Evolutionary conservation across 2,797 vertebrate species (phyloP), one percentile per base, ranked within the genome.

Genomic region (Gymnoscopelus braueri): DNA sequence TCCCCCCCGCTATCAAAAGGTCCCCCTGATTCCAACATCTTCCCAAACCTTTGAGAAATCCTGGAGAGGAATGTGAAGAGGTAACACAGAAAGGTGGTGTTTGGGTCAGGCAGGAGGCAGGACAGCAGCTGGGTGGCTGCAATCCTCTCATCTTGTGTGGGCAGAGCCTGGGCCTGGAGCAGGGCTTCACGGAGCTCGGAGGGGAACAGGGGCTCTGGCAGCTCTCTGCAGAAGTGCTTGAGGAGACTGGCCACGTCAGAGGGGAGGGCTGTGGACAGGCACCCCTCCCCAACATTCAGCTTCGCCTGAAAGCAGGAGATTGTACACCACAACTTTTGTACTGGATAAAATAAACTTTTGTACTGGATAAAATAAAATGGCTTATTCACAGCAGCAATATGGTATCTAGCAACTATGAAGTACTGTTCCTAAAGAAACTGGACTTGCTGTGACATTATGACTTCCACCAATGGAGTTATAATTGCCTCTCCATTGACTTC

Each of bases 211-310:
- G 95, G 95, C 59, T 96, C 94, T 12, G 95, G 96, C 44, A 97
- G 79, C 79, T 97, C 96, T 78, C 96, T 91, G 72, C 95, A 97
- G 82, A 98, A 97, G 88, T 95, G 95, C 61, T 98, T 98, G 65
- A 98, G 81, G 63, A 97, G 94, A n/a, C 95, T 95, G 15, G 95
- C 95, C 53, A 95, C 89, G 49, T 98, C 96, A 80, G 93, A 96
- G 0, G 96, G 93, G 67, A 89, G 88, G 0, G 96, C 93, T 81
- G 91, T 79, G 66, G 93, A 86, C 0, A 97, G 82, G 78, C 94
- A 92, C 5, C 76, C 84, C 80, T 96, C 95, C 35, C 95, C 95
- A 59, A 82, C 73, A 62, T 98, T 95, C 63, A 93, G 72, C 68
- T 83, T 88, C 5, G 75, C 80, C 91, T 93, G 72, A 19, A 79